A percentile compares a stretch with the other conserved stretches of the same genome.
These are phyloP conservation scores for Sternarchorhynchus goeldii DNA, from an alignment of 2,797 vertebrate species.

Conservation along the genomic window DNA sequence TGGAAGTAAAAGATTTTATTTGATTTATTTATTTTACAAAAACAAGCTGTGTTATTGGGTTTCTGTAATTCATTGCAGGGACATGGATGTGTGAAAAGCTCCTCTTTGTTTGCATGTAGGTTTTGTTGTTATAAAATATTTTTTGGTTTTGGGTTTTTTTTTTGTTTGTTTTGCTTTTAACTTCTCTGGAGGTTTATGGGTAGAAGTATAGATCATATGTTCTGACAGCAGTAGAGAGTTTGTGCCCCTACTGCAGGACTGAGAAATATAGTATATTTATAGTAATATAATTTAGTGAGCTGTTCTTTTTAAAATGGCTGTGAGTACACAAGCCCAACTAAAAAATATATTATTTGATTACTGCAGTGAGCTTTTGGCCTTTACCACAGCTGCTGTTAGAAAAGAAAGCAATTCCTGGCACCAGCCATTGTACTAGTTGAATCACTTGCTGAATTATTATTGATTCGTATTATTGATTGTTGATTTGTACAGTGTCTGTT, in stretches of 20 bases:
- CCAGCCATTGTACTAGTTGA: too few relatives aligned
- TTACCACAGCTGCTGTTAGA: neutral
- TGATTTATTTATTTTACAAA: neutral
- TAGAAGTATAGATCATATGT: neutral
- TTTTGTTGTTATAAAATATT: neutral
- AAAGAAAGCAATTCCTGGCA: neutral
- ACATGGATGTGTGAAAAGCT: neutral
- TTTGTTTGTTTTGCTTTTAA: too few relatives aligned
- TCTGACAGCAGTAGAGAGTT: neutral
- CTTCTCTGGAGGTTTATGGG: neutral
- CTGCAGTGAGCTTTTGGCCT: neutral
- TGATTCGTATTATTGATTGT: too few relatives aligned
- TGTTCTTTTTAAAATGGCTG: too few relatives aligned
- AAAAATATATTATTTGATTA: neutral
- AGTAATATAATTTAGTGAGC: neutral
- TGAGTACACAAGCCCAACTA: neutral
- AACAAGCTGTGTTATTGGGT: neutral
- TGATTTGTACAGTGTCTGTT: too few relatives aligned
- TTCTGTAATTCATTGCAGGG: neutral
- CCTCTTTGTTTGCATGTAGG: neutral
- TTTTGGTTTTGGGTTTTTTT: too few relatives aligned
- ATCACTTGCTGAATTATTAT: too few relatives aligned
- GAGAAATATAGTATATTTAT: too few relatives aligned
- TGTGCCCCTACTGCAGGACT: neutral
- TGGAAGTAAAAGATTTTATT: neutral